These are phyloP conservation scores for Acrossocheilus fasciatus DNA, from an alignment of 2,797 vertebrate genomes.

Conservation along the genomic window DNA sequence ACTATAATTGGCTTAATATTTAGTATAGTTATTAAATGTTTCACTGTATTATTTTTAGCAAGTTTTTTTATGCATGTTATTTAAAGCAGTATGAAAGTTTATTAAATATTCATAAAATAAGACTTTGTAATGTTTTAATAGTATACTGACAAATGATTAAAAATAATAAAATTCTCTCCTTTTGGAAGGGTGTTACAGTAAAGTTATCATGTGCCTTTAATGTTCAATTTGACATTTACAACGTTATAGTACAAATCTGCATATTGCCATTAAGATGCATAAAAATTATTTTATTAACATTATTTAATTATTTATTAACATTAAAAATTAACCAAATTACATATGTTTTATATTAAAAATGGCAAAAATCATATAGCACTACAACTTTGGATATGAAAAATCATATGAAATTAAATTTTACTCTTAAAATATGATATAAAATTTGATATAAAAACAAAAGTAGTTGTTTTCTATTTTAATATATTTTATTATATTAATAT, in stretches of 20 bases:
- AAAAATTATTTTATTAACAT: too few species aligned
- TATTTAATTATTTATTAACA: too few species aligned
- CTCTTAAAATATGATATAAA: too few species aligned
- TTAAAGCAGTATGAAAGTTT: not conserved
- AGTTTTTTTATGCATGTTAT: not conserved
- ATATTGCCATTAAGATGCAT: not conserved
- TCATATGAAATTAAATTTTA: too few species aligned
- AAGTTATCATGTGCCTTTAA: not conserved
- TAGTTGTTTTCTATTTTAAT: not conserved
- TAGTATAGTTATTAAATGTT: not conserved
- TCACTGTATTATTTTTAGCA: not conserved
- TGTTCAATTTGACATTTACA: too few species aligned
- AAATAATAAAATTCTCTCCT: too few species aligned
- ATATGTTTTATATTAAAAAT: not conserved
- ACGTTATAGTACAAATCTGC: not conserved
- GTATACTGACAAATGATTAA: not conserved
- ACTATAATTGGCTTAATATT: not conserved
- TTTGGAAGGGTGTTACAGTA: not conserved
- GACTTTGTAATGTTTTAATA: not conserved
- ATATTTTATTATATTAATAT: not conserved
- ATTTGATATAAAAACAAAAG: not conserved
- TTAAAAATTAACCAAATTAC: not conserved
- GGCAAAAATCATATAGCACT: not conserved
- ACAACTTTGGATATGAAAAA: not conserved
- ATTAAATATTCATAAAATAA: not conserved